Evolutionary conservation across 2,888 invertebrate genomes (phyloP).

Genomic region (Cephonodes hylas): DNA sequence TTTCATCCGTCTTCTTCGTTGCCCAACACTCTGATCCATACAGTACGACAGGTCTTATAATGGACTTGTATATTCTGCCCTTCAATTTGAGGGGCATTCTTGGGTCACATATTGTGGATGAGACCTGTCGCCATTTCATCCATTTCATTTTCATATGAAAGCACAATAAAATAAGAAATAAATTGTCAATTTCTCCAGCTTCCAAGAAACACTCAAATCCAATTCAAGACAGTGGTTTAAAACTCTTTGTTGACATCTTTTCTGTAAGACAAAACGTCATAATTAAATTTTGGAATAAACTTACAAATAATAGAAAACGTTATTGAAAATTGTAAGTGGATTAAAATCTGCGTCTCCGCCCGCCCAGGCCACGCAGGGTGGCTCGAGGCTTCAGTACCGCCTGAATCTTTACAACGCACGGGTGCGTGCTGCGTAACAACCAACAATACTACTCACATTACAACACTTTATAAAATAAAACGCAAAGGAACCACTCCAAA

Average conservation of each 20-base stretch:
- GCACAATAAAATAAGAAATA: not conserved
- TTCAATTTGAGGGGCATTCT: no score
- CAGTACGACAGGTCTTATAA: no score
- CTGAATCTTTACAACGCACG: slow-evolving; percentile 32
- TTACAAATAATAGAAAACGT: slow-evolving; percentile 24
- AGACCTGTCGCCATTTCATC: no score
- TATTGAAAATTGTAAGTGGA: slow-evolving; percentile 53
- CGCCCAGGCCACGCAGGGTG: slow-evolving; percentile 38
- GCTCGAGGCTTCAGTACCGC: slow-evolving; percentile 42
- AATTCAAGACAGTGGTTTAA: slow-evolving; percentile 14
- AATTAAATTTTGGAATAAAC: slow-evolving; percentile 22
- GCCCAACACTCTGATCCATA: no score
- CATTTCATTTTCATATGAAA: not conserved
- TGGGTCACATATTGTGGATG: no score
- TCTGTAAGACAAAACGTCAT: not conserved
- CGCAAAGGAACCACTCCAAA: not conserved
- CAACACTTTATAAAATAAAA: not conserved
- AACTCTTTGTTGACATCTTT: slow-evolving; percentile 11
- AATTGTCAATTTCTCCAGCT: no score
- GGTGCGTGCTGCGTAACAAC: slow-evolving; percentile 26
- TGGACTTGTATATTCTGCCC: no score
- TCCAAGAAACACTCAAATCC: no score
- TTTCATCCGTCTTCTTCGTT: no score
- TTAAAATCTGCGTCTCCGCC: slow-evolving; percentile 46
- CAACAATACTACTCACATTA: not conserved